Evolutionary conservation across 2,113 vertebrate species (phyloP).

Genomic region (Emberiza fucata): DNA sequence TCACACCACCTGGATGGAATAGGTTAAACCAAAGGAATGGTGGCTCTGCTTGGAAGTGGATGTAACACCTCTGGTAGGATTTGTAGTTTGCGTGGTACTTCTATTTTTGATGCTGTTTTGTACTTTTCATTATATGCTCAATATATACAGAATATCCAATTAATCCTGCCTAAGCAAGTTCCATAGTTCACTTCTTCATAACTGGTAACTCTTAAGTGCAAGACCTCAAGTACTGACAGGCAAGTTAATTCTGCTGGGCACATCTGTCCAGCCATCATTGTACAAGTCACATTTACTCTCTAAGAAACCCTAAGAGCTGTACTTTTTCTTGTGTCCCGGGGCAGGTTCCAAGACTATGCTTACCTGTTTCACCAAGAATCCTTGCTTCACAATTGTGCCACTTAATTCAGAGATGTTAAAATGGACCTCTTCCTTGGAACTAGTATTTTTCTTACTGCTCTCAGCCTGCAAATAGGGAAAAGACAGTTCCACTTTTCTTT

Average conservation of each 20-base stretch:
- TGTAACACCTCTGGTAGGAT: not conserved
- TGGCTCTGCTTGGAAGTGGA: not conserved
- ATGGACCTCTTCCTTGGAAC: conserved; percentile 79
- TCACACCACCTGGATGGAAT: not conserved
- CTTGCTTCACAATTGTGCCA: conserved; percentile 87
- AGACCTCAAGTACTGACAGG: not conserved
- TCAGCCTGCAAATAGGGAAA: conserved; percentile 76
- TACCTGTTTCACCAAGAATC: conserved; percentile 94
- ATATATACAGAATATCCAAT: not conserved
- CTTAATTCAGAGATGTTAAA: conserved; percentile 84
- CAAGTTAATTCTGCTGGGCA: not conserved
- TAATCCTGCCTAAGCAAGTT: not conserved
- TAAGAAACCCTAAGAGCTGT: not conserved
- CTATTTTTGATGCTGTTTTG: not conserved
- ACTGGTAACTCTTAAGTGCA: not conserved
- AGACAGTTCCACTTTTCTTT: not conserved
- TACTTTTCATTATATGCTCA: not conserved
- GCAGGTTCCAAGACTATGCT: not conserved
- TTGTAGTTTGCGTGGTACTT: not conserved
- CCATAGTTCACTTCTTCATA: not conserved
- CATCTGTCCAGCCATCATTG: not conserved
- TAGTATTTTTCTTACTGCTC: conserved; percentile 79
- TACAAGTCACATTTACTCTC: not conserved
- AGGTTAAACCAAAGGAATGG: not conserved
- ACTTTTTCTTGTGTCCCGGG: not conserved